A percentile compares a stretch with the other conserved stretches of the same genome.
Conservation (phyloP, 1,140 invertebrate genomes). For the Stegodyphus mimosarum region DNA sequence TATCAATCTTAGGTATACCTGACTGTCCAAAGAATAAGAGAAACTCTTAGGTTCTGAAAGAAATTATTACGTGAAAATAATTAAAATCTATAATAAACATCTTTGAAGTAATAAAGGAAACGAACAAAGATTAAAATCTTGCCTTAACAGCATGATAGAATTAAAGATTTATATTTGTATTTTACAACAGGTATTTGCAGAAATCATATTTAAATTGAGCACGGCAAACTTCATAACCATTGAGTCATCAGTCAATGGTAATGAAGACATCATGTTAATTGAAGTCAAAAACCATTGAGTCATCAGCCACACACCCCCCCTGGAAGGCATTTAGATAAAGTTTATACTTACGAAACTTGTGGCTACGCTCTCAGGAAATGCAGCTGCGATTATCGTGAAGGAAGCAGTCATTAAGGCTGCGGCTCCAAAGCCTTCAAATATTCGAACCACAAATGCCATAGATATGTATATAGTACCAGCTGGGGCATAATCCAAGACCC, state of each 20-base stretch:
- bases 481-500: constrained; percentile 83
- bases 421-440: constrained; percentile 91
- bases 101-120: too few species aligned
- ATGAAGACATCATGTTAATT: too few species aligned
- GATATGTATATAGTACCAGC: constrained; percentile 84
- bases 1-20: too few species aligned
- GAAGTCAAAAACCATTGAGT: background rate
- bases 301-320: constrained; percentile 62
- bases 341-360: constrained; percentile 84
- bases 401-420: constrained; percentile 91
- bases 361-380: constrained; percentile 90
- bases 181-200: constrained; percentile 14
- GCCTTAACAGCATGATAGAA: too few species aligned
- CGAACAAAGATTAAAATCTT: too few species aligned
- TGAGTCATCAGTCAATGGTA: too few species aligned
- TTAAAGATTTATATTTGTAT: too few species aligned
- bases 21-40: too few species aligned
- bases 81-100: too few species aligned
- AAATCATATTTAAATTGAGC: background rate
- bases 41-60: too few species aligned
- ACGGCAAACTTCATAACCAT: too few species aligned
- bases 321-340: background rate
- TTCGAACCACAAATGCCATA: constrained; percentile 85
- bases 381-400: constrained; percentile 93
- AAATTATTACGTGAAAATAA: too few species aligned